These are phyloP conservation scores for Drosophila tristis DNA, from an alignment of 1,140 invertebrate genomes.

Conservation along the genomic window DNA sequence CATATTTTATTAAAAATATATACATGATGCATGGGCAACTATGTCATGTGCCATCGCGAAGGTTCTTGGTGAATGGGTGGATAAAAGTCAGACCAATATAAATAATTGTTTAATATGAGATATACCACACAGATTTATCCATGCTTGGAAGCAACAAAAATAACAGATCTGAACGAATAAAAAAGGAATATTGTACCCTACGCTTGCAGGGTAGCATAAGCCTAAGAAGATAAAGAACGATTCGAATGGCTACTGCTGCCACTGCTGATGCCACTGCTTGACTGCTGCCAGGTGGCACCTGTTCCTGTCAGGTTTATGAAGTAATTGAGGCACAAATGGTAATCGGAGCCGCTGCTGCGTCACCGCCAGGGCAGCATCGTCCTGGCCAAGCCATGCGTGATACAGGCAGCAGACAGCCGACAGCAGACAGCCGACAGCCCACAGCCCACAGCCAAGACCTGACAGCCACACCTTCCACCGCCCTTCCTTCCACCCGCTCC, in stretches of 20 bases:
- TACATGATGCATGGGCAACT: too few species aligned
- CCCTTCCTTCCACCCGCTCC: not conserved
- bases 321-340: slow-evolving; percentile 57
- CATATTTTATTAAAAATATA: too few species aligned
- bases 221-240: not conserved
- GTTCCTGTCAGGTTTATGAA: slow-evolving; percentile 48
- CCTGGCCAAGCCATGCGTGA: slow-evolving; percentile 49
- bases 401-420: slow-evolving; percentile 54
- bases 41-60: too few species aligned
- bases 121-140: too few species aligned
- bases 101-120: too few species aligned
- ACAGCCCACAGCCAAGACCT: slow-evolving; percentile 20
- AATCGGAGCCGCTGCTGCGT: slow-evolving; percentile 15
- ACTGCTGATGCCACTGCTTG: too few species aligned
- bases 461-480: slow-evolving; percentile 17
- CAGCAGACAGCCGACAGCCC: slow-evolving; percentile 32
- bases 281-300: slow-evolving; percentile 49
- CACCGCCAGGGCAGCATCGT: slow-evolving; percentile 23
- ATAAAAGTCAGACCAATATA: too few species aligned
- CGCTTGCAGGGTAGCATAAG: not conserved
- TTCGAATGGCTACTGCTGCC: not conserved
- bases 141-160: too few species aligned
- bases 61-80: too few species aligned
- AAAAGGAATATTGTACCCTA: too few species aligned
- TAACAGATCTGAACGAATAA: not conserved